Conservation (phyloP, 2,113 vertebrate species). For the Platysteira castanea region DNA sequence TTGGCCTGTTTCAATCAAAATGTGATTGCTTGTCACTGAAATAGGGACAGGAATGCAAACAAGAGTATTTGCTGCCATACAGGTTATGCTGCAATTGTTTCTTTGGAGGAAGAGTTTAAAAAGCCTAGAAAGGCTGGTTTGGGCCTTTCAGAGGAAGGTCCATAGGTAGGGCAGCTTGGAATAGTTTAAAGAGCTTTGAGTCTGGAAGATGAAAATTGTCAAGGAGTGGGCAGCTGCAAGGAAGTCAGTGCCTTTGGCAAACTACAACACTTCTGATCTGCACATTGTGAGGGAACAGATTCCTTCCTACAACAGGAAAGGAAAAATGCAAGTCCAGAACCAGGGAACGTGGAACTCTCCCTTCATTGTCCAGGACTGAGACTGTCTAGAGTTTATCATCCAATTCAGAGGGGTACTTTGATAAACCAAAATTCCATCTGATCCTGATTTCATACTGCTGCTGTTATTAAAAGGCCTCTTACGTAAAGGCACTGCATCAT, state of each 20-base stretch:
- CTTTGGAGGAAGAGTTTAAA: not conserved
- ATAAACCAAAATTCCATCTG: not conserved
- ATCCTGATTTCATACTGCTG: not conserved
- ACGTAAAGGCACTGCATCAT: not conserved
- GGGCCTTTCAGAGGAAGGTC: not conserved
- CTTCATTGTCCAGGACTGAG: not conserved
- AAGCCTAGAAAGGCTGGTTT: not conserved
- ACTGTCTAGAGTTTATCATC: not conserved
- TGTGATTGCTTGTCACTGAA: not conserved
- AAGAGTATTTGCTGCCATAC: not conserved
- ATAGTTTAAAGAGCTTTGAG: not conserved
- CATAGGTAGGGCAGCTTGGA: not conserved
- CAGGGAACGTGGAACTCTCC: not conserved
- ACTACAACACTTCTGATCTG: not conserved
- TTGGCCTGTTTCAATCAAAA: not conserved
- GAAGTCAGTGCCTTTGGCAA: not conserved
- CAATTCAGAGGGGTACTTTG: not conserved
- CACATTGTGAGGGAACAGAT: not conserved
- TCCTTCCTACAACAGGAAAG: not conserved
- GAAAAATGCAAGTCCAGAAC: not conserved
- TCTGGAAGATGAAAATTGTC: not conserved
- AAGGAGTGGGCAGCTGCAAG: not conserved
- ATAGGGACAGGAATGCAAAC: not conserved
- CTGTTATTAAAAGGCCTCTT: not conserved
- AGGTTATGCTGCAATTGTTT: not conserved